A percentile compares a stretch with the other conserved stretches of the same genome.
Evolutionary conservation across 1,140 invertebrate species (phyloP).

Genomic region (Drosophila pruinosa): DNA sequence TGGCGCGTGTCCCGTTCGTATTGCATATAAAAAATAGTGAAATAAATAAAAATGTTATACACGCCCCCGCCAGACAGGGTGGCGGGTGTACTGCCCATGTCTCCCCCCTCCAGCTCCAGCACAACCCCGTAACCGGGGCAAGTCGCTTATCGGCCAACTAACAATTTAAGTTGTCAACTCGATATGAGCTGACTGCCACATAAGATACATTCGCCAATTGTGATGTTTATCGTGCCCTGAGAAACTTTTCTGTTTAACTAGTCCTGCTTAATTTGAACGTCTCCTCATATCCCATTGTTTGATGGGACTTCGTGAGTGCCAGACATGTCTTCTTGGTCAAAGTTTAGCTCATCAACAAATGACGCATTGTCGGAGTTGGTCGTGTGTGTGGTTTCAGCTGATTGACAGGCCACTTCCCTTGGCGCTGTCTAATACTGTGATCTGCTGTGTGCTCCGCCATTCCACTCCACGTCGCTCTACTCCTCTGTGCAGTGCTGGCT

Average conservation of each 20-base stretch:
- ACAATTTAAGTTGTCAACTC: conserved; percentile 78
- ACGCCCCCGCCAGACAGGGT: conserved; percentile 47
- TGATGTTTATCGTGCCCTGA: conserved; percentile 41
- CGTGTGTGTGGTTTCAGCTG: conserved; percentile 35
- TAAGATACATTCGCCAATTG: conserved; percentile 17
- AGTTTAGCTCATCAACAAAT: conserved; percentile 74
- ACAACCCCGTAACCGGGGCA: neutral
- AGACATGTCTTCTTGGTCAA: conserved; percentile 43
- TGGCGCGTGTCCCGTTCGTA: conserved; percentile 54
- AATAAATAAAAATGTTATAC: conserved; percentile 76
- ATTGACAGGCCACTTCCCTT: conserved; percentile 47
- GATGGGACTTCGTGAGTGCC: conserved; percentile 31
- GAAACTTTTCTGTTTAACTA: conserved; percentile 75
- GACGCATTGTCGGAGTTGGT: conserved; percentile 43
- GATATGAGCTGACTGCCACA: conserved; percentile 24
- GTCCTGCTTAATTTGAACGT: conserved; percentile 67
- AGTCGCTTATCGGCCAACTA: conserved; percentile 59
- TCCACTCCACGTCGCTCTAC: too few relatives aligned
- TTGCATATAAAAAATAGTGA: conserved; percentile 70
- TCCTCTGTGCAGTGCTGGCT: too few relatives aligned
- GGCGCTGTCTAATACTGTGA: neutral
- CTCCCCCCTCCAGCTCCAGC: neutral
- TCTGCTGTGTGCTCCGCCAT: neutral
- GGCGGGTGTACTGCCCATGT: neutral
- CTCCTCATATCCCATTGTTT: conserved; percentile 46